phyloP scores from a whole-genome alignment of 2,888 invertebrate species.

The Ceriagrion tenellum region DNA sequence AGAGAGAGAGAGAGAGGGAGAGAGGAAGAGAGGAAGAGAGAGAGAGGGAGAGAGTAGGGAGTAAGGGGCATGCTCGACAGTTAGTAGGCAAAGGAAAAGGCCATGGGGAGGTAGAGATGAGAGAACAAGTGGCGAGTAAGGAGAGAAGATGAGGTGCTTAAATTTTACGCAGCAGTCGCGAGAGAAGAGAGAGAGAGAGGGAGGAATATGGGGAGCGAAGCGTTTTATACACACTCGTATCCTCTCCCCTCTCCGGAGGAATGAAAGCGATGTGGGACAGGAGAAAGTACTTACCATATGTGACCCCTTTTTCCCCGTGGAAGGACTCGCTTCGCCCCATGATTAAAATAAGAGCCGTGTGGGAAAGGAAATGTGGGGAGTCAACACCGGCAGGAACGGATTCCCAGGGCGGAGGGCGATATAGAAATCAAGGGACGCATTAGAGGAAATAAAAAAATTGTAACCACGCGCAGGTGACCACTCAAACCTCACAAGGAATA shows the following conservation, averaged over 20 bases:
- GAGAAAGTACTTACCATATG: neutral
- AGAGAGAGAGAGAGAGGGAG: too few relatives aligned
- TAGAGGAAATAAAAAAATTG: too few relatives aligned
- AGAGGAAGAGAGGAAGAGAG: too few relatives aligned
- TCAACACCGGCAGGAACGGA: too few relatives aligned
- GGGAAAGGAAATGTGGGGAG: neutral
- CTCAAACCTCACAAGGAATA: too few relatives aligned
- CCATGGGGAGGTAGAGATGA: neutral
- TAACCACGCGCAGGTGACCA: too few relatives aligned
- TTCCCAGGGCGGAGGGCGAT: too few relatives aligned
- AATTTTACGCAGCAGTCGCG: neutral
- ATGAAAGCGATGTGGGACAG: neutral
- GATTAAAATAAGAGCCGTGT: neutral
- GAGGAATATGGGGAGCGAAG: neutral
- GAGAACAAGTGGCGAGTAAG: neutral
- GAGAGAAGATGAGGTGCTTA: neutral
- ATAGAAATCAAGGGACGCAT: too few relatives aligned
- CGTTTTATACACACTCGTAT: too few relatives aligned
- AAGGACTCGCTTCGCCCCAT: neutral
- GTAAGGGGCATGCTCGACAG: neutral
- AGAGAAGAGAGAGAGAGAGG: neutral
- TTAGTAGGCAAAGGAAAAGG: neutral
- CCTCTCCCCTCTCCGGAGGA: neutral
- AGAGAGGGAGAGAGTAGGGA: neutral
- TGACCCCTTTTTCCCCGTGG: neutral